Evolutionary conservation across 23 tunicate species (phyloP).

Genomic region (Trididemnum clinides): DNA sequence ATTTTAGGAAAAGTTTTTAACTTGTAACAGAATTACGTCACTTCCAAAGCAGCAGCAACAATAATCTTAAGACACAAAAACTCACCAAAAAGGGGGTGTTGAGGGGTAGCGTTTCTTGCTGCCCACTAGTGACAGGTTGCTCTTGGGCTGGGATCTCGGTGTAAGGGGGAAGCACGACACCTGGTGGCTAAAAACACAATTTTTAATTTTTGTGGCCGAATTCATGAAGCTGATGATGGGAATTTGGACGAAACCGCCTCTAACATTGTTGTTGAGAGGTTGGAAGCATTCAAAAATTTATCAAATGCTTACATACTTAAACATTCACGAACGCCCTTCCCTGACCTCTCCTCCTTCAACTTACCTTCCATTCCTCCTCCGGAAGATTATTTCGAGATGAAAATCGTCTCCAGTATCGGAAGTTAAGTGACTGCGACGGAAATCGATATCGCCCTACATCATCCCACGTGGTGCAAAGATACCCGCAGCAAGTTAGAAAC

Average conservation of each 20-base stretch:
- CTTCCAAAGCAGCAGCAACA: neutral
- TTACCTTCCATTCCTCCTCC: slow-evolving; percentile 46
- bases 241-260: neutral
- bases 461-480: slow-evolving; percentile 17
- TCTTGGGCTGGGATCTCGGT: neutral
- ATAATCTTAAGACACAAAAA: neutral
- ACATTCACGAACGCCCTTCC: too few relatives aligned
- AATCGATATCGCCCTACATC: neutral
- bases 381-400: neutral
- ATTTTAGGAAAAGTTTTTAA: neutral
- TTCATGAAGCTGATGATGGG: neutral
- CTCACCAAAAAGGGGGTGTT: neutral
- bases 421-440: slow-evolving; percentile 2
- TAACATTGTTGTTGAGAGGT: neutral
- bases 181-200: neutral
- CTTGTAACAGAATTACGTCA: neutral
- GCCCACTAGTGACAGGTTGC: neutral
- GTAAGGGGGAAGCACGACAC: slow-evolving; percentile 7
- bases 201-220: neutral
- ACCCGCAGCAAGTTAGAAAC: slow-evolving; percentile 43
- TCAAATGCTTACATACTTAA: neutral
- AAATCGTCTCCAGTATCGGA: neutral
- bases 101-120: neutral
- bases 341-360: too few relatives aligned
- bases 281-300: neutral